Conservation (phyloP, 2,797 vertebrate species). For the Clarias pachynema region DNA sequence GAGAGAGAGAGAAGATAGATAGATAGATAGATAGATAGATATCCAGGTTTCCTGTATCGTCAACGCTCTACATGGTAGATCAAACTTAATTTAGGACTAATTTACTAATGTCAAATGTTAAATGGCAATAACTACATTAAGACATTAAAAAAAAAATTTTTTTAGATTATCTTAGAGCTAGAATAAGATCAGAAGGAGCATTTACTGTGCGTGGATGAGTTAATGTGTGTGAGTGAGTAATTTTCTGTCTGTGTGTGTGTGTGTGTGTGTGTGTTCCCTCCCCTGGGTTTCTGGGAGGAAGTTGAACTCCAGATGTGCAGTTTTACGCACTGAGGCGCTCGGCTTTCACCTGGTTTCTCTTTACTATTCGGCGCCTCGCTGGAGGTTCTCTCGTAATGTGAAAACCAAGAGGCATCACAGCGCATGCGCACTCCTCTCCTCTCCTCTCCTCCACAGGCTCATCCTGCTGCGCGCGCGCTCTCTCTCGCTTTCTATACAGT, state of each 20-base stretch:
- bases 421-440: conserved; percentile 57
- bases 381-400: conserved; percentile 67
- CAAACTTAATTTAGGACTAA: no score
- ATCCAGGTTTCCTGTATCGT: no score
- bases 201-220: background rate
- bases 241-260: background rate
- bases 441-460: conserved; percentile 60
- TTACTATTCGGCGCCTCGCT: conserved; percentile 40
- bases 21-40: no score
- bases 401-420: conserved; percentile 74
- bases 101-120: no score
- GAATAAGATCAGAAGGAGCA: background rate
- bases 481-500: background rate
- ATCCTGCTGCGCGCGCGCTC: conserved; percentile 54
- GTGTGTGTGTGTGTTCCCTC: conserved; percentile 35
- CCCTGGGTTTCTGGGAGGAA: conserved; percentile 36
- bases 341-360: conserved; percentile 50
- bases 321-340: conserved; percentile 20
- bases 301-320: conserved; percentile 53
- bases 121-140: no score
- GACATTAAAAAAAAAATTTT: no score
- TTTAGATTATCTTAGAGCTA: background rate
- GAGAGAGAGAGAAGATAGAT: no score
- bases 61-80: no score
- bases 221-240: background rate